Evolutionary conservation across 2,113 vertebrate species (phyloP), one percentile per base, ranked within the genome.

Genomic region (Chrysemys picta): DNA sequence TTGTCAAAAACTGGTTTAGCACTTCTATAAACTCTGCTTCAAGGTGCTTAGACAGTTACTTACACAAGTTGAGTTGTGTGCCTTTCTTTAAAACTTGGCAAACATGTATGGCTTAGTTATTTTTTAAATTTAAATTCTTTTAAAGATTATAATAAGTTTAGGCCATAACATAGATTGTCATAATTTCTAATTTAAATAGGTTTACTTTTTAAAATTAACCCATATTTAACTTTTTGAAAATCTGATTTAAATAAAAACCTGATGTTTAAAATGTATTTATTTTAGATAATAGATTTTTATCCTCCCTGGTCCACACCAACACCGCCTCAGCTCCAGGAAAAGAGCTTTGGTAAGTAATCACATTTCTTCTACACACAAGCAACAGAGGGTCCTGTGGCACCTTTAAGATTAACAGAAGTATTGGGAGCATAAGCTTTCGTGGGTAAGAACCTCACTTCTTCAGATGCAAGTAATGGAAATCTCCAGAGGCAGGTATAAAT

Each of bases 291-390:
- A 35, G 31, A 65, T 65, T 35, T 35, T 65, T 76, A 87, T 9
- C 49, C 76, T 92, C 31, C 87, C 21, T 17, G 89, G 22, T 78
- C 88, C 93, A 92, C 49, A 95, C 31, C 72, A 90, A 82, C 94
- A 94, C 35, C 45, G 94, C 89, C 78, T 91, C 57, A 84, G 93
- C 3, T 0, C 90, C 94, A 92, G 94, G 87, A 94, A 93, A 94
- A 95, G 93, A 95, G 95, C 84, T 72, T 89, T 86, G 93, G 90
- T 85, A 96, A 93, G 92, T 72, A 42, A 86, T 53, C 93, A 81
- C 49, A 80, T 93, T 96, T 96, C 76, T 96, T 93, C 89, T 89
- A 95, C 25, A 21, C 94, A 87, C n/a, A 42, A 42, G 38, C 38
- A 42, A 42, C 38, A 42, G 38, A 42, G 38, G 38, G 38, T 42